Conservation (phyloP, 1,140 invertebrate species). For the Lepidostoma basale region DNA sequence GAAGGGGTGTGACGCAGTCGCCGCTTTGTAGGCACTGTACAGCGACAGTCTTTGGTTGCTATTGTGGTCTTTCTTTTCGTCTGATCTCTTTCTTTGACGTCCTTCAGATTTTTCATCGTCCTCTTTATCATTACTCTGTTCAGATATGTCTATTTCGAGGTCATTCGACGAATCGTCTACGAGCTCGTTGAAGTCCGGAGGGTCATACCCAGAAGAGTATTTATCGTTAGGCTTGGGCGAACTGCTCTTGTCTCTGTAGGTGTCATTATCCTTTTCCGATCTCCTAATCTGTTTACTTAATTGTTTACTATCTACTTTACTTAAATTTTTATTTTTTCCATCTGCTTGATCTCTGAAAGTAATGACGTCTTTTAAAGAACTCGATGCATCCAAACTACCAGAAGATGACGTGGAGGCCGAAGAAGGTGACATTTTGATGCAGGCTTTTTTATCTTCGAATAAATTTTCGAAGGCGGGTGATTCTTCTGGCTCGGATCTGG, state of each 20-base stretch:
- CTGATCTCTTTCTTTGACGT: conserved; percentile 56
- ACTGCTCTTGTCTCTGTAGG: conserved; percentile 48
- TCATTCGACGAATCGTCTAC: conserved; percentile 81
- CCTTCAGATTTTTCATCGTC: conserved; percentile 57
- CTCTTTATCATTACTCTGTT: conserved; percentile 63
- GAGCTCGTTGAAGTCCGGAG: conserved; percentile 78
- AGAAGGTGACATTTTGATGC: conserved; percentile 68
- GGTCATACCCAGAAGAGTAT: conserved; percentile 67
- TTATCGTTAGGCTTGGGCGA: conserved; percentile 52
- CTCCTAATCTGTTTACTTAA: conserved; percentile 50
- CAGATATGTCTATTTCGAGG: conserved; percentile 79
- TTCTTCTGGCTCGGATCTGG: conserved; percentile 73
- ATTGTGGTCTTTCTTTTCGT: conserved; percentile 57
- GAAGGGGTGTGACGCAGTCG: conserved; percentile 64
- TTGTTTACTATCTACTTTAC: conserved; percentile 49
- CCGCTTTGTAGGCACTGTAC: conserved; percentile 61
- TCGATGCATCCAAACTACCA: conserved; percentile 65
- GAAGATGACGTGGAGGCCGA: conserved; percentile 65
- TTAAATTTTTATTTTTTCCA: conserved; percentile 48
- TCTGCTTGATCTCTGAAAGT: conserved; percentile 64
- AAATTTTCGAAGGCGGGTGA: conserved; percentile 82
- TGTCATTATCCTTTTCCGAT: conserved; percentile 55
- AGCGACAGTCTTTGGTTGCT: conserved; percentile 55
- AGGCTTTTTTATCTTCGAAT: conserved; percentile 79
- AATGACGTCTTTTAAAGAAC: conserved; percentile 70